Evolutionary conservation across 2,113 vertebrate genomes (phyloP).

Genomic region (Paraplagusia blochii): DNA sequence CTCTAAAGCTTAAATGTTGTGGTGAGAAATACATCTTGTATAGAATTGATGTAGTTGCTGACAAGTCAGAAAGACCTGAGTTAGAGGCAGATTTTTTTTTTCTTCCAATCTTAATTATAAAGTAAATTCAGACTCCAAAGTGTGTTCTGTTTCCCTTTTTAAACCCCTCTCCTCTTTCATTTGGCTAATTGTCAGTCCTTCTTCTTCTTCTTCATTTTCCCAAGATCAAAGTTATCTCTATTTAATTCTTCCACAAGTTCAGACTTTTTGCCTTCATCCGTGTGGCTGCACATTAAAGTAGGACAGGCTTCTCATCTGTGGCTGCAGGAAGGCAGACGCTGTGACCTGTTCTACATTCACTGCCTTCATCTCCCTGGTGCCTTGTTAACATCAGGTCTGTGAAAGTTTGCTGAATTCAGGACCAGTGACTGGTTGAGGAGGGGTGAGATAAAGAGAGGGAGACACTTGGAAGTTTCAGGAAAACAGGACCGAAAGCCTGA

Average conservation of each 20-base stretch:
- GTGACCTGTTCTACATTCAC: slow-evolving; percentile 52
- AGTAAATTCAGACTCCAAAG: too few relatives aligned
- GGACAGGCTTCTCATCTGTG: slow-evolving; percentile 34
- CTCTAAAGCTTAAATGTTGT: too few relatives aligned
- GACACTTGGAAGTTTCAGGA: slow-evolving; percentile 2
- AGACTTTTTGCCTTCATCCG: background rate
- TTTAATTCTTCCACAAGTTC: background rate
- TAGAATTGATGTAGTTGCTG: too few relatives aligned
- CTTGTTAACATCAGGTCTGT: slow-evolving; percentile 37
- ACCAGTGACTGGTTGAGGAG: slow-evolving; percentile 1
- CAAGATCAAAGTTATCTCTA: background rate
- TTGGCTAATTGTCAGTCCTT: background rate
- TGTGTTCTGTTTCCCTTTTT: background rate
- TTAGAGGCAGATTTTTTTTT: too few relatives aligned
- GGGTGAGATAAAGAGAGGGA: background rate
- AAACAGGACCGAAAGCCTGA: background rate
- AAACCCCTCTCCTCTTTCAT: background rate
- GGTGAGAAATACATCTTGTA: too few relatives aligned
- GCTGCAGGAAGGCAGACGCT: slow-evolving; percentile 21
- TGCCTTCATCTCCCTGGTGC: slow-evolving; percentile 14
- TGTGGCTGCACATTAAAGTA: slow-evolving; percentile 49
- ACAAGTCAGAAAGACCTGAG: too few relatives aligned
- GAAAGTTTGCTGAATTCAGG: slow-evolving; percentile 26
- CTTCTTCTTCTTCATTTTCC: background rate
- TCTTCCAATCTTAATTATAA: too few relatives aligned